Evolutionary conservation across 2,888 invertebrate genomes (phyloP).

Genomic region (Drosophila percnosoma): DNA sequence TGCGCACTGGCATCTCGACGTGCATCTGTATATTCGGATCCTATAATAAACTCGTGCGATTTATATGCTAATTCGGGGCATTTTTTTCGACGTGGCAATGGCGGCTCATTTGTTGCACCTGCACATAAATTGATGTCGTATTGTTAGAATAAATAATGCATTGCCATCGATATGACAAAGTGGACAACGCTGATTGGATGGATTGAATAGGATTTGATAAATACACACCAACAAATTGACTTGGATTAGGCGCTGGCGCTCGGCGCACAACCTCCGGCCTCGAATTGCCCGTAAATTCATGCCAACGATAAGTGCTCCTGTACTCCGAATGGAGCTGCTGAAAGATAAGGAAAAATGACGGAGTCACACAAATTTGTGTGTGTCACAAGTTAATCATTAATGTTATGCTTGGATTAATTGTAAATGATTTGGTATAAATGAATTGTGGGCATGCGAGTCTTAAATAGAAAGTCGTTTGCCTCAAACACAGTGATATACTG

Average conservation of each 20-base stretch:
- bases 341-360: slow-evolving; percentile 44
- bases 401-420: slow-evolving; percentile 6
- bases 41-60: slow-evolving; percentile 91
- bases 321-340: slow-evolving; percentile 96
- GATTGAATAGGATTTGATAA: slow-evolving; percentile 9
- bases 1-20: slow-evolving; percentile 84
- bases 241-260: slow-evolving; percentile 87
- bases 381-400: slow-evolving; percentile 1
- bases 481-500: background rate
- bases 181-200: slow-evolving; percentile 23
- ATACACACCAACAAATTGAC: slow-evolving; percentile 82
- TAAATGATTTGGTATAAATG: background rate
- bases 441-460: background rate
- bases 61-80: slow-evolving; percentile 95
- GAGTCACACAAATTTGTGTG: slow-evolving; percentile 11
- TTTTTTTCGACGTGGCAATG: slow-evolving; percentile 94
- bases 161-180: slow-evolving; percentile 39
- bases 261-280: slow-evolving; percentile 90
- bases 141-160: slow-evolving; percentile 40
- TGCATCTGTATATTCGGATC: slow-evolving; percentile 87
- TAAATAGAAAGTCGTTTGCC: background rate
- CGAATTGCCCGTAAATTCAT: slow-evolving; percentile 93
- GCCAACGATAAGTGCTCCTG: slow-evolving; percentile 97
- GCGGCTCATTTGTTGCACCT: slow-evolving; percentile 90
- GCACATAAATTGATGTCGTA: slow-evolving; percentile 23